phyloP scores from a whole-genome alignment of 1,140 invertebrate species.

The Macrocentrus cingulum region DNA sequence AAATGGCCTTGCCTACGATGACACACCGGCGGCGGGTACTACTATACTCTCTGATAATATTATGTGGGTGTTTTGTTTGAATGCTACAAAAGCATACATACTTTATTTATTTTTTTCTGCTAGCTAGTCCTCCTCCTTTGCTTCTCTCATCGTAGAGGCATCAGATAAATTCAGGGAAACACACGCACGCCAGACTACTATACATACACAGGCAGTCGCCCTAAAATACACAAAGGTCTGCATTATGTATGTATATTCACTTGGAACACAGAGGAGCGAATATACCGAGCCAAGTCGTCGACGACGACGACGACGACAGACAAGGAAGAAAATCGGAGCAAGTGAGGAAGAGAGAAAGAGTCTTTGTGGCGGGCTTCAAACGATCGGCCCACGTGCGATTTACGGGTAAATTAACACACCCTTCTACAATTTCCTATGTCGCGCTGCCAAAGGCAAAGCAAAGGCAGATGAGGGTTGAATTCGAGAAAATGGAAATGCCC shows the following conservation, averaged over 20 bases:
- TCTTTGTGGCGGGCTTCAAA: slow-evolving; percentile 10
- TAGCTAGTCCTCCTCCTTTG: no score
- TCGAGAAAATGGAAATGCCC: background rate
- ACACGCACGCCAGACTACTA: no score
- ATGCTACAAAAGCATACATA: slow-evolving; percentile 4
- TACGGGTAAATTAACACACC: slow-evolving; percentile 5
- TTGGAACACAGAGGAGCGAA: slow-evolving; percentile 20
- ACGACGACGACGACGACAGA: background rate
- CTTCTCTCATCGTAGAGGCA: no score
- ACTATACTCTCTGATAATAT: no score
- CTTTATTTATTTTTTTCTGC: background rate
- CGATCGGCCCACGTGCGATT: slow-evolving; percentile 11
- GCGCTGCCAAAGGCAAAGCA: background rate
- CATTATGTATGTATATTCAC: slow-evolving; percentile 20
- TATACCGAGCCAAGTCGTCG: slow-evolving; percentile 6
- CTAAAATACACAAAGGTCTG: slow-evolving; percentile 24
- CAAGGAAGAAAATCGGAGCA: background rate
- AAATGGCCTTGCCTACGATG: no score
- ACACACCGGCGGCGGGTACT: no score
- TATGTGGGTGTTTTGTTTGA: slow-evolving; percentile 9
- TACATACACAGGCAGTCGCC: no score
- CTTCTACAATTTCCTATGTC: slow-evolving; percentile 1
- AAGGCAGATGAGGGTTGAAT: background rate
- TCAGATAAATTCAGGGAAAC: no score
- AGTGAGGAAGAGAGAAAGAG: background rate